These are phyloP conservation scores for Pycnonotus jocosus DNA, from an alignment of 2,113 vertebrate species.

Conservation along the genomic window DNA sequence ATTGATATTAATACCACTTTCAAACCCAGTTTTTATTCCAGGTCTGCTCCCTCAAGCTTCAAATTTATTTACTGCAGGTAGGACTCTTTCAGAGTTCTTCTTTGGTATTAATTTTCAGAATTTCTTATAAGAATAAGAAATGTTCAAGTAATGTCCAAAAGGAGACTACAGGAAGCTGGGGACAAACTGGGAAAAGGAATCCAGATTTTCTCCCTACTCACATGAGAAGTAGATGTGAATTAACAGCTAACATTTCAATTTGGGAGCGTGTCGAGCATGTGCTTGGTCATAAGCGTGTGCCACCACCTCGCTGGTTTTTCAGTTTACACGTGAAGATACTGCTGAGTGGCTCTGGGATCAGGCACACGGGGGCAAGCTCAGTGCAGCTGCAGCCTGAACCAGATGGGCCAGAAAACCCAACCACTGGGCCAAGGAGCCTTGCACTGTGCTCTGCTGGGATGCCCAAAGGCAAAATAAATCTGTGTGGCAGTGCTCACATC, in stretches of 20 bases:
- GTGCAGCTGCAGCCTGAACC: not conserved
- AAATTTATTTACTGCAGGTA: not conserved
- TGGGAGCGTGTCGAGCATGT: not conserved
- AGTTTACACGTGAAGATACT: not conserved
- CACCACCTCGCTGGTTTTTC: not conserved
- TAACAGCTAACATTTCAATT: not conserved
- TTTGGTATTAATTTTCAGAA: not conserved
- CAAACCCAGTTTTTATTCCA: not conserved
- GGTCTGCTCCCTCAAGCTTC: not conserved
- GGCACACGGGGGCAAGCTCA: not conserved
- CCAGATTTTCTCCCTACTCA: not conserved
- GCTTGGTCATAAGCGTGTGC: not conserved
- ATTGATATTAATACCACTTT: not conserved
- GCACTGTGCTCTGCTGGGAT: accelerated
- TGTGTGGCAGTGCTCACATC: not conserved
- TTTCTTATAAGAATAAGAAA: not conserved
- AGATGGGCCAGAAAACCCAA: not conserved
- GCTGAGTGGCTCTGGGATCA: not conserved
- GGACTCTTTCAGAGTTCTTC: not conserved
- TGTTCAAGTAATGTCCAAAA: not conserved
- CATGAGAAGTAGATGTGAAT: not conserved
- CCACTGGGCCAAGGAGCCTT: accelerated
- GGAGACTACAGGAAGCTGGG: not conserved
- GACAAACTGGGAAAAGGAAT: not conserved
- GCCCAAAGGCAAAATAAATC: not conserved